A percentile compares a stretch with the other conserved stretches of the same genome.
phyloP scores from a whole-genome alignment of 1,140 invertebrate species.

The Maniola jurtina region DNA sequence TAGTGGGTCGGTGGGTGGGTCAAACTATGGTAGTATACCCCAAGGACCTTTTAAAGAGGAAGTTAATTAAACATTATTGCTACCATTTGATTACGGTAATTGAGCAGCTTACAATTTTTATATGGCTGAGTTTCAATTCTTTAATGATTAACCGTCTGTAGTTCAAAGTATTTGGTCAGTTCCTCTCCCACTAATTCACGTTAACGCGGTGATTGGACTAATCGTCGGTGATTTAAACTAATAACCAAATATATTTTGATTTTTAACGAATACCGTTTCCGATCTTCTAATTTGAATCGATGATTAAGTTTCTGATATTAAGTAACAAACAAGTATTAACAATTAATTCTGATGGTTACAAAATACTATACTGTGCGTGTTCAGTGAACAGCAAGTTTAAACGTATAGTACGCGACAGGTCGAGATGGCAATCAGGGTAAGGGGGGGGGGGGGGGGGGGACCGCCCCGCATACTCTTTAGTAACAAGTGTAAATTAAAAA shows the following conservation, averaged over 20 bases:
- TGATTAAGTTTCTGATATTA: not conserved
- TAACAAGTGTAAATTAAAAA: no score
- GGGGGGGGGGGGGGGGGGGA: no score
- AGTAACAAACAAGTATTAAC: no score
- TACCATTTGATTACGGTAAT: constrained; percentile 1
- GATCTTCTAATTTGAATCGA: not conserved
- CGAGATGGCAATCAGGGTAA: no score
- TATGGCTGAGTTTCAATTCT: not conserved
- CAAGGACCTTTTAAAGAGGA: constrained; percentile 20
- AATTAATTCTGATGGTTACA: no score
- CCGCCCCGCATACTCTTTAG: no score
- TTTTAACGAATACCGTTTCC: not conserved
- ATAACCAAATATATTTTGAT: not conserved
- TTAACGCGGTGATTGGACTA: not conserved
- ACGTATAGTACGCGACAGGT: no score
- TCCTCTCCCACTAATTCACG: not conserved
- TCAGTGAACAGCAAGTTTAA: no score
- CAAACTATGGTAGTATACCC: no score
- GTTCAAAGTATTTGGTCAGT: not conserved
- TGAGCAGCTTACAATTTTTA: not conserved
- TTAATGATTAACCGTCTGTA: not conserved
- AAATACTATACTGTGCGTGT: no score
- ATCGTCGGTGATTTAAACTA: not conserved
- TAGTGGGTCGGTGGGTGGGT: no score
- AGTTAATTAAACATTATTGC: not conserved